A percentile compares a stretch with the other conserved stretches of the same genome.
These are phyloP conservation scores for Eucera pruinosa DNA, from an alignment of 2,888 invertebrate species.

Conservation along the genomic window DNA sequence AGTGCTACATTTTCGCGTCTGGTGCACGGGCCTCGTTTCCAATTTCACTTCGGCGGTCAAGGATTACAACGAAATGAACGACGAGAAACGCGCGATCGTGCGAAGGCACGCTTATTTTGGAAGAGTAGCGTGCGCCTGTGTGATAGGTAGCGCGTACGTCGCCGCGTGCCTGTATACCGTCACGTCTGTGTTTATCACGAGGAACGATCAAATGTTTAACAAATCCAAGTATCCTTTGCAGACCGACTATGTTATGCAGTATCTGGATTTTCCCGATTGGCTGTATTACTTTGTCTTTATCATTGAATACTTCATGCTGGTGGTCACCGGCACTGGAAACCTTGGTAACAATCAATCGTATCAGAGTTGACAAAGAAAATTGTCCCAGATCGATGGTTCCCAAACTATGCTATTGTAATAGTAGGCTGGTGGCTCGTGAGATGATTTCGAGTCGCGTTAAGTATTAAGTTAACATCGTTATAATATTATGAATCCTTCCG, in stretches of 20 bases:
- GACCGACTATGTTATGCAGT: background rate
- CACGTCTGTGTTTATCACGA: background rate
- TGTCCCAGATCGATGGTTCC: too few relatives aligned
- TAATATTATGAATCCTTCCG: too few relatives aligned
- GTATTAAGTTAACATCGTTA: too few relatives aligned
- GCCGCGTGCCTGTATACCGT: background rate
- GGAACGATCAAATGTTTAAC: background rate
- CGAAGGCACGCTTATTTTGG: constrained; percentile 28
- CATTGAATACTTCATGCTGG: constrained; percentile 4
- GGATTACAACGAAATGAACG: background rate
- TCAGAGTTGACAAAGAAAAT: too few relatives aligned
- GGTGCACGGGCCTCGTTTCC: background rate
- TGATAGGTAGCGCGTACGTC: background rate
- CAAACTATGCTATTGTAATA: too few relatives aligned
- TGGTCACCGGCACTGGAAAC: constrained; percentile 25
- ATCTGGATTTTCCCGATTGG: background rate
- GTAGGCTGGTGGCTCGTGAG: too few relatives aligned
- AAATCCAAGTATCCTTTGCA: constrained; percentile 2
- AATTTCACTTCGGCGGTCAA: constrained; percentile 30
- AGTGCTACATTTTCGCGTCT: constrained; percentile 2
- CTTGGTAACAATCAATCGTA: constrained; percentile 33
- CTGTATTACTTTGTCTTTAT: background rate
- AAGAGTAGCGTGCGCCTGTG: background rate
- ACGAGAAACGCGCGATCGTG: constrained; percentile 2
- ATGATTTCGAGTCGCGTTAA: too few relatives aligned